phyloP scores from a whole-genome alignment of 2,888 invertebrate genomes.

The Helleia helle region DNA sequence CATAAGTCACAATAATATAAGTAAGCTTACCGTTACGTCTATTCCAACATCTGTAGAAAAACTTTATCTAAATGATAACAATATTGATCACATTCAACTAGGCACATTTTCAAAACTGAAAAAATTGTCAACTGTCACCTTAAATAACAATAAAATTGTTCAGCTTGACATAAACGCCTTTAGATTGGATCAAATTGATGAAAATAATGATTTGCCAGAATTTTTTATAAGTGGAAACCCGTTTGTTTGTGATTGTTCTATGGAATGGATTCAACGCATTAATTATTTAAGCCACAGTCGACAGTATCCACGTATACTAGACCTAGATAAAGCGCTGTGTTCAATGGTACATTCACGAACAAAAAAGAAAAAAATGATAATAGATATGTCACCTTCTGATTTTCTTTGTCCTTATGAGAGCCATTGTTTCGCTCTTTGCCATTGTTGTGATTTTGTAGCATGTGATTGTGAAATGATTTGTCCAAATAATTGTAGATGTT shows the following conservation, averaged over 20 bases:
- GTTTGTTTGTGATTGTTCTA: conserved; percentile 88
- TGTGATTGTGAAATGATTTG: conserved; percentile 95
- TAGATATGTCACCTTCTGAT: conserved; percentile 81
- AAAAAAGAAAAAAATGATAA: conserved; percentile 81
- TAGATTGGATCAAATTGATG: conserved; percentile 77
- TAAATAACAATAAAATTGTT: conserved; percentile 82
- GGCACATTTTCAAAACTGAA: conserved; percentile 81
- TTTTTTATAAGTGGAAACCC: conserved; percentile 89
- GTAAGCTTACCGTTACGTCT: conserved; percentile 77
- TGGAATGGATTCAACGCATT: conserved; percentile 89
- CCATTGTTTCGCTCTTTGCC: conserved; percentile 90
- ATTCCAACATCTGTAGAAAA: conserved; percentile 83
- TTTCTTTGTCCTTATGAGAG: conserved; percentile 87
- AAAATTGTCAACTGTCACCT: conserved; percentile 80
- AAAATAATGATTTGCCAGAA: conserved; percentile 81
- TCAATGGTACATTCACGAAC: conserved; percentile 79
- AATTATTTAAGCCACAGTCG: conserved; percentile 83
- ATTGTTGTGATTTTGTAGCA: conserved; percentile 91
- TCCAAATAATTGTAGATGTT: conserved; percentile 88
- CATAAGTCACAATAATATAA: conserved; percentile 81
- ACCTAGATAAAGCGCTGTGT: conserved; percentile 85
- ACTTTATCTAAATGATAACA: conserved; percentile 83
- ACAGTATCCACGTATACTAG: conserved; percentile 85
- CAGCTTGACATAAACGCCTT: conserved; percentile 83
- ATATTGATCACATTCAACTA: conserved; percentile 78